Evolutionary conservation across 2,113 vertebrate genomes (phyloP).

Genomic region (Lutjanus erythropterus): DNA sequence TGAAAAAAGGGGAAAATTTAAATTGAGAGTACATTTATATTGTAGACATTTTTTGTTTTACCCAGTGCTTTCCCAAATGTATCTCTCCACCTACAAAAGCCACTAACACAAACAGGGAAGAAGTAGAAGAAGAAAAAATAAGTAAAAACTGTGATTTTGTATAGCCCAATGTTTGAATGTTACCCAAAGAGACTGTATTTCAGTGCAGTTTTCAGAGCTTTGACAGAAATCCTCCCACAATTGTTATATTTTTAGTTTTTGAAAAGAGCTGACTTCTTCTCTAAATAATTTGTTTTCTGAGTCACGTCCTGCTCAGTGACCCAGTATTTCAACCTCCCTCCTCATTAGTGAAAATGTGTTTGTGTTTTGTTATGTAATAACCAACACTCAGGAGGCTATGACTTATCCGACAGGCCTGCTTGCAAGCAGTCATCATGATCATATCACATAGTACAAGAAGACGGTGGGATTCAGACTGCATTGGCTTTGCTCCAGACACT

Average conservation of each 20-base stretch:
- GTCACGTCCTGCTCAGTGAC: slow-evolving; percentile 48
- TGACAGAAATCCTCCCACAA: neutral
- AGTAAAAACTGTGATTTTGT: neutral
- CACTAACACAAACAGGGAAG: neutral
- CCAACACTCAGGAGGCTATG: slow-evolving; percentile 42
- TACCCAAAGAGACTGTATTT: neutral
- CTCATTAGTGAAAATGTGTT: slow-evolving; percentile 59
- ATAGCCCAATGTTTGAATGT: neutral
- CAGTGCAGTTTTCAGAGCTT: neutral
- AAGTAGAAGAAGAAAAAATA: too few species aligned
- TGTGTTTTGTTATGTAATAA: slow-evolving; percentile 71
- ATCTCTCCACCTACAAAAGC: neutral
- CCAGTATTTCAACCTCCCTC: slow-evolving; percentile 53
- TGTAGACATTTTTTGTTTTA: too few species aligned
- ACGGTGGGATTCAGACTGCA: slow-evolving; percentile 29
- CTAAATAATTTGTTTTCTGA: slow-evolving; percentile 43
- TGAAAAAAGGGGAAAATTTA: neutral
- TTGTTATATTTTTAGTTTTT: neutral
- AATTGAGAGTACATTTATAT: neutral
- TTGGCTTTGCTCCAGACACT: neutral
- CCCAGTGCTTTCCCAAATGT: too few species aligned
- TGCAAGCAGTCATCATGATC: slow-evolving; percentile 32
- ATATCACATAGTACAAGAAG: slow-evolving; percentile 24
- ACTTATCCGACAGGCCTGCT: slow-evolving; percentile 50
- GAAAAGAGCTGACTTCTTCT: neutral